A percentile compares a stretch with the other conserved stretches of the same genome.
Conservation (phyloP, 2,113 vertebrate genomes). For the Myiopsitta monachus region DNA sequence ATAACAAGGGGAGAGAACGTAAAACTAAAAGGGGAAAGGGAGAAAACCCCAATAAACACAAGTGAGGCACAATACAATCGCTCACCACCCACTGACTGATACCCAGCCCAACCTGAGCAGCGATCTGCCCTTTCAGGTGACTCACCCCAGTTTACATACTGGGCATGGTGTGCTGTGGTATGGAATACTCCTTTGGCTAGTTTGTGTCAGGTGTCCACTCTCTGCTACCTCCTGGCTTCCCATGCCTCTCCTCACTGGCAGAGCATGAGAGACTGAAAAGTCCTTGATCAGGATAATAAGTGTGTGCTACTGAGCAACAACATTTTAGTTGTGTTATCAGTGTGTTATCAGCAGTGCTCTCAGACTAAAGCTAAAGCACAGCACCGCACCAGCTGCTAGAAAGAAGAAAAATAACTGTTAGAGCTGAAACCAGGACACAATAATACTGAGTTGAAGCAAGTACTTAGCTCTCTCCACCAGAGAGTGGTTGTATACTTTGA, state of each 20-base stretch:
- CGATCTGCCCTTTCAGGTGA: background rate
- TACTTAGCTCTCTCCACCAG: background rate
- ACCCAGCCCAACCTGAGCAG: background rate
- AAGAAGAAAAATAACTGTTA: background rate
- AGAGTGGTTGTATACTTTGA: background rate
- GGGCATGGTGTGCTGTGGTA: too few relatives aligned
- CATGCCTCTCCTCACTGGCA: background rate
- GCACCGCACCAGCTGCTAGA: background rate
- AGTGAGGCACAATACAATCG: background rate
- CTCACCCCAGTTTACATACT: too few relatives aligned
- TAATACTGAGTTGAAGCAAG: background rate
- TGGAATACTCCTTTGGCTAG: too few relatives aligned
- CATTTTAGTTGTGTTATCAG: background rate
- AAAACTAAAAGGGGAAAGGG: background rate
- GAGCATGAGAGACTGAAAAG: background rate
- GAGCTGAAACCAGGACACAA: background rate
- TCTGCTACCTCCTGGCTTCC: background rate
- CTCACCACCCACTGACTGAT: background rate
- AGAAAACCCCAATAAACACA: background rate
- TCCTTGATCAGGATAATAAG: background rate
- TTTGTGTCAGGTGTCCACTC: background rate
- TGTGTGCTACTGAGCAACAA: background rate
- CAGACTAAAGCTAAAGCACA: background rate
- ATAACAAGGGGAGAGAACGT: background rate
- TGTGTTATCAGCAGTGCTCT: background rate